Base-by-base conservation (phyloP, 2,113 vertebrate species). In the Polypterus senegalus region DNA sequence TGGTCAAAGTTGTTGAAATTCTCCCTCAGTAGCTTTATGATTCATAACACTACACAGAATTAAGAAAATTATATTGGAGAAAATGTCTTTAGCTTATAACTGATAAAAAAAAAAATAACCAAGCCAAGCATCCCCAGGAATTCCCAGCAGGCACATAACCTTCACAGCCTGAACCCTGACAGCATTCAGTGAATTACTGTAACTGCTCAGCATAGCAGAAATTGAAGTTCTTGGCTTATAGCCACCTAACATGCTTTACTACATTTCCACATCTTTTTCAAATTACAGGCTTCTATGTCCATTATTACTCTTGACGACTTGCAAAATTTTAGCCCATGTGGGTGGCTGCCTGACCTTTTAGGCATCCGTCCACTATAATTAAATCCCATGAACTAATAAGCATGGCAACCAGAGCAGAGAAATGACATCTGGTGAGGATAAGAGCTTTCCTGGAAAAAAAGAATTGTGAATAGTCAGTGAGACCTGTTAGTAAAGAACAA, bases 191-290 rank as follows among this genome's bases (percentile, higher is more conserved):
- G 7, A 46, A 49, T 54, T 52, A 78, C 72, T 68, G 61, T 64
- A 63, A 73, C 65, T 53, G 56, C 68, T 72, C 49, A 59, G 58
- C 51, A 59, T 66, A 59, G 54, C 9, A 58, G 49, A 45, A 47
- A 62, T 57, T 57, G 49, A 49, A 54, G 57, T 57, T 62, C 53
- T 64, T 60, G 58, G 66, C 58, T 59, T n/a, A 61, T 68, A n/a
- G 54, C 66, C 65, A 61, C 47, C 54, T 44, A 69, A 61, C 69
- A 65, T 60, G 59, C 64, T 55, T 67, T 67, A 69, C 58, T 69
- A 55, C 63, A 52, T 57, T 62, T 63, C 63, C 69, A 71, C 77
- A 79, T 76, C 71, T 79, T 79, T 69, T 74, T 63, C 62, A 76
- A 67, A 76, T 81, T 78, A 78, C 52, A 57, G 54, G 59, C 54